Evolutionary conservation across 2,797 vertebrate species (phyloP).

Genomic region (Crax fasciolata): DNA sequence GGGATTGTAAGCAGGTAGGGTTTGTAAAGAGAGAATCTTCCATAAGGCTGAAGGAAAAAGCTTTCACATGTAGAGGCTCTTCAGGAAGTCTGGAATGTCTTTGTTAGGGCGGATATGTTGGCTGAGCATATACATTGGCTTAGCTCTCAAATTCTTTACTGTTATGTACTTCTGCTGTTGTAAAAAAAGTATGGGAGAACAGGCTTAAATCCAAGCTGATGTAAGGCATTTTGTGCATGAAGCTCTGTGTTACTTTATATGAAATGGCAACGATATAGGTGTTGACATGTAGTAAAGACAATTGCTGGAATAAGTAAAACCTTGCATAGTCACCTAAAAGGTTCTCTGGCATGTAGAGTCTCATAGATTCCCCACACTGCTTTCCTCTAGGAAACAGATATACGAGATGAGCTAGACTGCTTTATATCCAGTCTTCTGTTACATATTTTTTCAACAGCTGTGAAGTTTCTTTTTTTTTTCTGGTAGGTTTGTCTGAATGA

Average conservation of each 20-base stretch:
- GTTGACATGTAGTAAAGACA: neutral
- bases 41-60: neutral
- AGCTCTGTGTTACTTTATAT: neutral
- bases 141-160: neutral
- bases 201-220: neutral
- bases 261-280: neutral
- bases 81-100: neutral
- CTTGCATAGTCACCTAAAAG: neutral
- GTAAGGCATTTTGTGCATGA: neutral
- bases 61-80: neutral
- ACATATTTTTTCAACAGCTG: neutral
- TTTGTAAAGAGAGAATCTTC: neutral
- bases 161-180: neutral
- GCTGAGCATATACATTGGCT: neutral
- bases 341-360: neutral
- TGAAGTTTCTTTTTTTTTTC: neutral
- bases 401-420: neutral
- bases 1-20: rapidly evolving
- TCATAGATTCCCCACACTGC: neutral
- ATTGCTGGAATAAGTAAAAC: neutral
- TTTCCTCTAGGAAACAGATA: neutral
- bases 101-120: neutral
- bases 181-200: neutral
- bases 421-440: neutral
- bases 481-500: neutral